Evolutionary conservation across 1,140 invertebrate genomes (phyloP).

Genomic region (Augochlora pura): DNA sequence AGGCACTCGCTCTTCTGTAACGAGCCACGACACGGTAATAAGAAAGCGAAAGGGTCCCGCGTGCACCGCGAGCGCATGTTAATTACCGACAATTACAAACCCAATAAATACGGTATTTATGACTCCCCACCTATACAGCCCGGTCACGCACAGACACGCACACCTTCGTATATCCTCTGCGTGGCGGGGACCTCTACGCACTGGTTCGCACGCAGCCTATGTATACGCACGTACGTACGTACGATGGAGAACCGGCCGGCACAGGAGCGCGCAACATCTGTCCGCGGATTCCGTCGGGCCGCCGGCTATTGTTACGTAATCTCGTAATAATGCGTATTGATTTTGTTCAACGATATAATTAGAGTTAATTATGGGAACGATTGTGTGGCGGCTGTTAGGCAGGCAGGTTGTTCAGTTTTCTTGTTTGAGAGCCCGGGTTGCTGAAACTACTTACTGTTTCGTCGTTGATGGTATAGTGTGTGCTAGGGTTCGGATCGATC

Average conservation of each 20-base stretch:
- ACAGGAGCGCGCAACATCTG: constrained; percentile 17
- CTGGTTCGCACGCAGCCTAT: constrained; percentile 19
- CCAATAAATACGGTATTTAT: constrained; percentile 68
- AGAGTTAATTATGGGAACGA: constrained; percentile 2
- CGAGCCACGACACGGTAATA: constrained; percentile 63
- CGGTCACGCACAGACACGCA: constrained; percentile 16
- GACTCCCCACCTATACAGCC: constrained; percentile 40
- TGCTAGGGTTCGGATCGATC: too few species aligned
- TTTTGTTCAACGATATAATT: background rate
- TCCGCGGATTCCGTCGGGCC: background rate
- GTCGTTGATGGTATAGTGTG: too few species aligned
- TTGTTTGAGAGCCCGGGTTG: too few species aligned
- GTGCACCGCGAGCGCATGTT: constrained; percentile 58
- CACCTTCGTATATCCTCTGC: too few species aligned
- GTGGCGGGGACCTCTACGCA: too few species aligned
- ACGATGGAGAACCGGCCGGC: too few species aligned
- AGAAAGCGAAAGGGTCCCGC: constrained; percentile 57
- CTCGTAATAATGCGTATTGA: background rate
- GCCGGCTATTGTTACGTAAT: constrained; percentile 12
- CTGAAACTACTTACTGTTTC: too few species aligned
- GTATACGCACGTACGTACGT: too few species aligned
- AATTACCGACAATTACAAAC: constrained; percentile 71
- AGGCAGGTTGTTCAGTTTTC: background rate
- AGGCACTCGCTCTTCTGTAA: constrained; percentile 59
- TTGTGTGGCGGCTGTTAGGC: too few species aligned